phyloP scores from a whole-genome alignment of 2,113 vertebrate species.

The Rhipidura dahli region DNA sequence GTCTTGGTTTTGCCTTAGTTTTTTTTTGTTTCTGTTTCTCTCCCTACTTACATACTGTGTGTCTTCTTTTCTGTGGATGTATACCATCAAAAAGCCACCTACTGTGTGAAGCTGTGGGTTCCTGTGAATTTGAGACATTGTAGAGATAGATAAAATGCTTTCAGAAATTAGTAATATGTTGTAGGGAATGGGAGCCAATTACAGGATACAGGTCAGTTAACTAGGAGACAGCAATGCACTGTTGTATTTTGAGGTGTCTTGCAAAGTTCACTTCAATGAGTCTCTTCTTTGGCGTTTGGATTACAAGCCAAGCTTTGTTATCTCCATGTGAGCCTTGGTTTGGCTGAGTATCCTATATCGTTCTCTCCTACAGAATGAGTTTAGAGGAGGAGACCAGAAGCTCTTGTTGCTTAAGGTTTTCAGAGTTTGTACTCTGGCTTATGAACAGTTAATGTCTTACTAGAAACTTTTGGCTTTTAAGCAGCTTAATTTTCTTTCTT shows the following conservation, averaged over 20 bases:
- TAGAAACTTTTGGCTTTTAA: not conserved
- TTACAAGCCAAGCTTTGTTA: not conserved
- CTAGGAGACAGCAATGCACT: not conserved
- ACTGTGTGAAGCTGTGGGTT: accelerated
- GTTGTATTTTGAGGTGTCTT: not conserved
- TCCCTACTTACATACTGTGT: accelerated
- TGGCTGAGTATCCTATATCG: not conserved
- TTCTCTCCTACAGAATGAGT: not conserved
- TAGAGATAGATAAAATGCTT: not conserved
- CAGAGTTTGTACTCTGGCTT: not conserved
- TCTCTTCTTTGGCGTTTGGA: not conserved
- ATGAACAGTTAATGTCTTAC: not conserved
- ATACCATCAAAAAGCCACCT: not conserved
- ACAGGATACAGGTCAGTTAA: not conserved
- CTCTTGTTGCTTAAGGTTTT: not conserved
- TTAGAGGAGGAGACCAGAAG: not conserved
- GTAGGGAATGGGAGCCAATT: not conserved
- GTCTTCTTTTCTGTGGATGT: not conserved
- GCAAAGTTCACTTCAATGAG: not conserved
- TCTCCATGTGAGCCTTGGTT: not conserved
- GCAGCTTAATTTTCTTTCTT: not conserved
- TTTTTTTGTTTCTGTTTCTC: not conserved
- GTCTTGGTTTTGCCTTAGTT: not conserved
- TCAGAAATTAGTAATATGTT: not conserved
- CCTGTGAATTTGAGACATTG: not conserved